These are phyloP conservation scores for Adelges cooleyi DNA, from an alignment of 1,140 invertebrate genomes.

Conservation along the genomic window DNA sequence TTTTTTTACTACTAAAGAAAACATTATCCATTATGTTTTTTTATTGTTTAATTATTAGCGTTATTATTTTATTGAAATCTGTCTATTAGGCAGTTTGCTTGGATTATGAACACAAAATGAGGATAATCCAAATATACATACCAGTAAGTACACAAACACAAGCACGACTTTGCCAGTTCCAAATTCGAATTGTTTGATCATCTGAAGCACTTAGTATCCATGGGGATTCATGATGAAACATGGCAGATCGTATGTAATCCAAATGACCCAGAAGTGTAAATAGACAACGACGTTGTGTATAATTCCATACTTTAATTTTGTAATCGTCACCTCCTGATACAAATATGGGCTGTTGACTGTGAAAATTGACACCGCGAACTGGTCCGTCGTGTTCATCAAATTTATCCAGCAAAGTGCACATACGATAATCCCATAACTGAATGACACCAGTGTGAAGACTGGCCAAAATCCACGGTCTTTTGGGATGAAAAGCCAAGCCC, in stretches of 20 bases:
- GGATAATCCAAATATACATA: no score
- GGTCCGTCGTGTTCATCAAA: conserved; percentile 99
- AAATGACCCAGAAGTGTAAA: conserved; percentile 96
- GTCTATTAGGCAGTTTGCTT: background rate
- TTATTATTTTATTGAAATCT: background rate
- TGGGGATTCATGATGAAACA: conserved; percentile 98
- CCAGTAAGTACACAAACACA: conserved; percentile 89
- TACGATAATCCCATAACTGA: conserved; percentile 99
- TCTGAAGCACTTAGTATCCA: conserved; percentile 98
- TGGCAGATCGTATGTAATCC: conserved; percentile 95
- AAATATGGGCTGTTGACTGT: conserved; percentile 94
- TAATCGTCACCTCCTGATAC: conserved; percentile 92
- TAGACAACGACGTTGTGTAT: conserved; percentile 92
- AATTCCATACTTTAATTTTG: conserved; percentile 99
- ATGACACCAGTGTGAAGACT: conserved; percentile 98
- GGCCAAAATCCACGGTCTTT: conserved; percentile 92
- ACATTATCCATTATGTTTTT: no score
- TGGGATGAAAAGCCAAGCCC: conserved; percentile 94
- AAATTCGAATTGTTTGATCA: conserved; percentile 96
- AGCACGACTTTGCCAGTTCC: conserved; percentile 99
- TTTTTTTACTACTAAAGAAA: no score
- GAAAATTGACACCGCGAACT: conserved; percentile 95
- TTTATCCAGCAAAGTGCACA: conserved; percentile 97
- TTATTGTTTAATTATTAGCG: no score
- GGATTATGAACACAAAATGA: no score